Base-by-base conservation (phyloP, 2,797 vertebrate genomes). In the Philypnodon macrostomus region DNA sequence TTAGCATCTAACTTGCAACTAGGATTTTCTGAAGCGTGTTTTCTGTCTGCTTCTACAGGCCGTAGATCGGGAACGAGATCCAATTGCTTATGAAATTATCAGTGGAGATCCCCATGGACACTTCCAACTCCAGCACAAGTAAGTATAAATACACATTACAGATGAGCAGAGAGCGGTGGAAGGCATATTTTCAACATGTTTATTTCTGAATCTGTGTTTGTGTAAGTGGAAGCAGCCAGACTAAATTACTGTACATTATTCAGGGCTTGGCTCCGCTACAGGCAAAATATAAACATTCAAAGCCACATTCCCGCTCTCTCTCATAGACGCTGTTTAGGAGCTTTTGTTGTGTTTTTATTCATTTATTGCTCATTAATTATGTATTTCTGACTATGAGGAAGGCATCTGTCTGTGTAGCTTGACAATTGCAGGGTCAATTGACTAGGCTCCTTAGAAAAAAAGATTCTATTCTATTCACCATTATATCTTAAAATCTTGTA, bases 31-130 rank as follows among this genome's bases (percentile, higher is more conserved):
- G 10, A 39, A 47, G 46, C 34, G 14, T 27, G 17, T 73, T 7
- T 44, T 3, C 53, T n/a, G 17, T 58, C 54, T 51, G 13, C 36
- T 49, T 63, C 52, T 74, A 13, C 79, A 99, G 97, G 96, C 94
- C 71, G 91, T 89, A 5, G 97, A 99, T 87, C 91, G 97, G 53
- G 97, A 99, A 63, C 87, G 81, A 40, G 96, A 99, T 81, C 84
- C 90, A 45, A 91, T 99, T 83, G 90, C 79, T 55, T 98, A 98
- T 67, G 75, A 79, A 61, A 94, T 99, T 79, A 82, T 89, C 59
- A 93, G 92, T 0, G 96, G 97, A 84, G 94, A 99, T 79, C 81
- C 88, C 47, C 84, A 92, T 18, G 84, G 85, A 66, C 84, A 92
- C 58, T 99, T 99, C 84, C 89, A 87, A 79, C 89, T 99, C 51